Conservation (phyloP, 2,888 invertebrate genomes). For the Drosophila melanosoma region DNA sequence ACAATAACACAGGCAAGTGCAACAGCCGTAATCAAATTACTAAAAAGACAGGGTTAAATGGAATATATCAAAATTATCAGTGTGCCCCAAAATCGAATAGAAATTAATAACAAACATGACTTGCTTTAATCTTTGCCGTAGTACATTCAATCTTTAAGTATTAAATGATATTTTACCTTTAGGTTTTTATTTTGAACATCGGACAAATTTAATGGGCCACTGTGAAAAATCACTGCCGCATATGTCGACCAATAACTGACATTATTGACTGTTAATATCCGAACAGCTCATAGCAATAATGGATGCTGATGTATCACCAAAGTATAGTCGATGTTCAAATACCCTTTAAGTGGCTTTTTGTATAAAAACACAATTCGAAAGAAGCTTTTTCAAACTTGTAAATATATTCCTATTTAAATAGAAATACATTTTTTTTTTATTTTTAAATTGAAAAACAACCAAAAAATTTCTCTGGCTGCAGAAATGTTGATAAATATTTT, state of each 20-base stretch:
- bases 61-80: constrained; percentile 6
- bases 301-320: neutral
- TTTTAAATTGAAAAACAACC: neutral
- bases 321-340: neutral
- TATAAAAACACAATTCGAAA: neutral
- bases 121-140: constrained; percentile 7
- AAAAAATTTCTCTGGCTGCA: neutral
- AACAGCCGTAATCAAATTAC: constrained; percentile 10
- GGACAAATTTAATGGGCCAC: constrained; percentile 50
- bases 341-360: constrained; percentile 10
- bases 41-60: constrained; percentile 8
- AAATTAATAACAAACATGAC: constrained; percentile 12
- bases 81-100: constrained; percentile 5
- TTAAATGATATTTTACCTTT: constrained; percentile 17
- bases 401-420: neutral
- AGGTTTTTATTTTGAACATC: constrained; percentile 11
- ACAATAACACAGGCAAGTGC: constrained; percentile 10
- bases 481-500: neutral
- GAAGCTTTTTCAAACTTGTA: neutral
- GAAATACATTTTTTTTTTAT: neutral
- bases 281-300: constrained; percentile 33
- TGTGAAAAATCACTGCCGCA: constrained; percentile 69
- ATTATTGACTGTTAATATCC: constrained; percentile 77
- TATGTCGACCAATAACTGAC: constrained; percentile 71
- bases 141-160: constrained; percentile 18